These are phyloP conservation scores for Sylvilagus floridanus DNA, from an alignment of 2,797 vertebrate species.

Conservation along the genomic window DNA sequence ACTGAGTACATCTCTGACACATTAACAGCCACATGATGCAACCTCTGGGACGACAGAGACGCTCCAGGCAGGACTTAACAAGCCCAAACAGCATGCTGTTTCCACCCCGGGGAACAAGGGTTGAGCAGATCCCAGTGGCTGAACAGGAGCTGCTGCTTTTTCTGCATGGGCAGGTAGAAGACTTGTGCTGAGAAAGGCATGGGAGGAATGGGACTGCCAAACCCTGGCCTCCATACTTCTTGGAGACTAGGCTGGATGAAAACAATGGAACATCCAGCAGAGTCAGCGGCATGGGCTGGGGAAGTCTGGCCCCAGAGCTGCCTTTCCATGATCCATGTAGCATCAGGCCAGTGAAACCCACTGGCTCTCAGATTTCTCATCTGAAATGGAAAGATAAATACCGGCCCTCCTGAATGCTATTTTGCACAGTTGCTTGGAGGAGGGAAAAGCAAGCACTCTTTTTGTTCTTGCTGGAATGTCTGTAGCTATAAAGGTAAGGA, in stretches of 20 bases:
- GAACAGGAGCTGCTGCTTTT: background rate
- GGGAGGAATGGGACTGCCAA: background rate
- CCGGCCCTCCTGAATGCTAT: background rate
- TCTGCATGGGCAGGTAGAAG: background rate
- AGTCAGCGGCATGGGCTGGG: background rate
- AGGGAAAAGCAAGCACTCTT: background rate
- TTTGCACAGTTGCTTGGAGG: background rate
- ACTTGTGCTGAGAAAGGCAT: background rate
- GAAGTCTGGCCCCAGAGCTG: background rate
- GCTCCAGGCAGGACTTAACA: background rate
- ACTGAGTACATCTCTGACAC: background rate
- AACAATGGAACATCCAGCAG: background rate
- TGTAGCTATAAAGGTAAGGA: background rate
- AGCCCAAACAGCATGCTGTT: background rate
- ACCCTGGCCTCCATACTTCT: background rate
- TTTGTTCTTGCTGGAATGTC: background rate
- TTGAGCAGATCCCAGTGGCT: background rate
- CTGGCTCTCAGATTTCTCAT: background rate
- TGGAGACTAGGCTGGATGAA: background rate
- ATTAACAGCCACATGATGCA: background rate
- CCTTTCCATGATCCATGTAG: background rate
- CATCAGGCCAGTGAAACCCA: background rate
- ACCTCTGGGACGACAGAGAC: background rate
- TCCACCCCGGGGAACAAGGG: background rate
- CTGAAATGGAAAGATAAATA: background rate